phyloP scores from a whole-genome alignment of 2,797 vertebrate species.

The Schizothorax lantsangensis region DNA sequence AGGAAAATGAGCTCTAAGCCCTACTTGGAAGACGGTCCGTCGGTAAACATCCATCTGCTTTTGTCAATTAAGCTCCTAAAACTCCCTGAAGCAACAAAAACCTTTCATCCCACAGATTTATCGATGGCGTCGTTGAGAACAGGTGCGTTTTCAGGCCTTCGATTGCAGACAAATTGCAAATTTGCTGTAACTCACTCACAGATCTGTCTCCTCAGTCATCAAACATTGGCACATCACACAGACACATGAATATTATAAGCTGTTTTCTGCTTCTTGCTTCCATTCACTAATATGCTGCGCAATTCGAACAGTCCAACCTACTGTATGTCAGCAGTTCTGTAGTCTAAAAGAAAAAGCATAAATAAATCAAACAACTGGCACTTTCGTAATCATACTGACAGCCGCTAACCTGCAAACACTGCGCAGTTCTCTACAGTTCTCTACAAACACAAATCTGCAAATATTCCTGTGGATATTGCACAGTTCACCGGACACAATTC shows the following conservation, averaged over 20 bases:
- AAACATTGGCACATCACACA: constrained; percentile 31
- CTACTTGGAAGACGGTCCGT: constrained; percentile 37
- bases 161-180: constrained; percentile 42
- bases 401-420: background rate
- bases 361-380: constrained; percentile 8
- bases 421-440: background rate
- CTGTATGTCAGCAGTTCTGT: constrained; percentile 4
- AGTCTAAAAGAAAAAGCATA: constrained; percentile 14
- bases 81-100: constrained; percentile 43
- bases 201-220: constrained; percentile 15
- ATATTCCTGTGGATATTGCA: constrained; percentile 1
- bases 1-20: constrained; percentile 25
- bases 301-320: constrained; percentile 23
- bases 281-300: background rate
- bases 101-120: constrained; percentile 34
- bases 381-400: background rate
- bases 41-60: constrained; percentile 44
- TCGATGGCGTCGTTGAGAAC: constrained; percentile 15
- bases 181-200: constrained; percentile 35
- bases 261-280: background rate
- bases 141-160: constrained; percentile 30
- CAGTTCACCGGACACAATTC: constrained; percentile 23
- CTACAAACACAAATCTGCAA: constrained; percentile 29
- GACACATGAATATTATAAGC: constrained; percentile 28
- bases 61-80: constrained; percentile 46